phyloP scores from a whole-genome alignment of 92 coral and sea anemone genomes.

The Heliopora coerulea region DNA sequence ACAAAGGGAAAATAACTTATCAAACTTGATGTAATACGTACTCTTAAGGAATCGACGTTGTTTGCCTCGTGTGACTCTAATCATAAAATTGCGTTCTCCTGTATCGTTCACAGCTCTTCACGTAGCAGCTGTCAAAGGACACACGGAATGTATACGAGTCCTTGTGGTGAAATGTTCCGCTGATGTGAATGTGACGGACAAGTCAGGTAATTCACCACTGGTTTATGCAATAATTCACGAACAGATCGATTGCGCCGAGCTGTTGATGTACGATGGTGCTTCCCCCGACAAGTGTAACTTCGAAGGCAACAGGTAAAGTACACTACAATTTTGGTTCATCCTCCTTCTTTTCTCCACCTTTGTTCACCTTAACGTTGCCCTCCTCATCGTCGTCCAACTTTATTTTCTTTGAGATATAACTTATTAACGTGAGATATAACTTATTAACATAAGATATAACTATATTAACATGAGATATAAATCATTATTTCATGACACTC shows the following conservation, averaged over 20 bases:
- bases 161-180: constrained; percentile 14
- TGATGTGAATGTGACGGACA: constrained; percentile 13
- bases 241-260: constrained; percentile 30
- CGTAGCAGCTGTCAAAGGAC: constrained; percentile 27
- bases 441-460: no score
- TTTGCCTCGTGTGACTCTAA: no score
- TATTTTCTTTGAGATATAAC: no score
- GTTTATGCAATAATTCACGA: constrained; percentile 2
- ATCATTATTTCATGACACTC: no score
- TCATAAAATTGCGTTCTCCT: no score
- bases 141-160: constrained; percentile 28
- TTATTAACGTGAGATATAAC: no score
- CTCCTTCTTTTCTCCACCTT: not conserved
- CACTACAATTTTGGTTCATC: no score
- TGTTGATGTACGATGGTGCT: constrained; percentile 12
- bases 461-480: no score
- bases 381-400: not conserved
- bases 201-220: constrained; percentile 21
- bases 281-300: constrained; percentile 11
- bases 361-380: no score
- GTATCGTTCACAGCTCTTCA: constrained; percentile 29
- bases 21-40: no score
- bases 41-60: no score
- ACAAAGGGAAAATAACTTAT: no score
- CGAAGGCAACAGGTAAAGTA: constrained; percentile 8